Evolutionary conservation across 2,888 invertebrate species (phyloP).

Genomic region (Nebria brevicollis): DNA sequence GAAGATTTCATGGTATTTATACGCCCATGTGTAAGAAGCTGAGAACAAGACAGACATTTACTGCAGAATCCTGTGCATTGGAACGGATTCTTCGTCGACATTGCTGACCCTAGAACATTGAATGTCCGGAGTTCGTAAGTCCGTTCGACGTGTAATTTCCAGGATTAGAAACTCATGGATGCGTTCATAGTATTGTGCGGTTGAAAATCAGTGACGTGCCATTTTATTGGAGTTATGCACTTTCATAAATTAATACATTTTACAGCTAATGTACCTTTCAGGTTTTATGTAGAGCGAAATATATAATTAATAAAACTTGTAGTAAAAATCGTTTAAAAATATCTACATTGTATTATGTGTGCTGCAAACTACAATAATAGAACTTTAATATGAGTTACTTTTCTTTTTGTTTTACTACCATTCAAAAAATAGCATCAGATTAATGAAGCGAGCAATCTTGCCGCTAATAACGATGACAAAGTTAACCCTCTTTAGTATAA

Average conservation of each 20-base stretch:
- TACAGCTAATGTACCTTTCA: too few relatives aligned
- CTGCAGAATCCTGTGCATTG: slow-evolving; percentile 16
- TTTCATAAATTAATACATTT: too few relatives aligned
- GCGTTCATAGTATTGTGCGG: background rate
- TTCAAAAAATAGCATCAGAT: too few relatives aligned
- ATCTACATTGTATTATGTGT: too few relatives aligned
- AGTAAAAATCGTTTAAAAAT: too few relatives aligned
- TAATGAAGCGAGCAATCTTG: too few relatives aligned
- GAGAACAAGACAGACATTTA: slow-evolving; percentile 5
- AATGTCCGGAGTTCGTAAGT: background rate
- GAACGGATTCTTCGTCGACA: background rate
- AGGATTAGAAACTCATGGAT: slow-evolving; percentile 10
- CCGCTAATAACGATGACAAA: background rate
- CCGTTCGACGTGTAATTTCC: slow-evolving; percentile 20
- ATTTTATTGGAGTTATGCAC: too few relatives aligned
- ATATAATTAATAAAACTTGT: too few relatives aligned
- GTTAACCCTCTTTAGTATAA: background rate
- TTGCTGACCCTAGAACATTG: slow-evolving; percentile 7
- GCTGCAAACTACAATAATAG: too few relatives aligned
- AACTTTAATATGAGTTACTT: too few relatives aligned
- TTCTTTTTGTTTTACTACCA: too few relatives aligned
- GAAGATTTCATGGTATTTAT: background rate
- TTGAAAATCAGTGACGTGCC: background rate
- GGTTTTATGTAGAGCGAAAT: too few relatives aligned
- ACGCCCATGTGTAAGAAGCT: background rate